Conservation (phyloP, 2,797 vertebrate genomes). For the Luscinia megarhynchos region DNA sequence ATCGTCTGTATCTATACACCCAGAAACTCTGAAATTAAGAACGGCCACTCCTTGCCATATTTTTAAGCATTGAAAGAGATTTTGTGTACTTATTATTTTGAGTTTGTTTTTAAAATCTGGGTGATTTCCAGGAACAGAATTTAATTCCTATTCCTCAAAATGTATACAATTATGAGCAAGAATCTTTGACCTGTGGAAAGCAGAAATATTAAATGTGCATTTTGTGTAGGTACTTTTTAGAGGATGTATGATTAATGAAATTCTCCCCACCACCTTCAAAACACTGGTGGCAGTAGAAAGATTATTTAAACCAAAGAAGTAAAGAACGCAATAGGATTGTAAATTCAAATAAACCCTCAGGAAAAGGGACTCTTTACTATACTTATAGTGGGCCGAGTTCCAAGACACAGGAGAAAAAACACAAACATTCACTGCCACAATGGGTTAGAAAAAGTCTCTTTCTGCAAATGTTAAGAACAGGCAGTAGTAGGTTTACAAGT, state of each 20-base stretch:
- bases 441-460: not conserved
- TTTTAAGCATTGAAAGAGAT: not conserved
- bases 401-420: not conserved
- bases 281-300: not conserved
- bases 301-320: not conserved
- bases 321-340: not conserved
- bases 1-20: not conserved
- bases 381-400: not conserved
- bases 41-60: not conserved
- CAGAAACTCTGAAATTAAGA: not conserved
- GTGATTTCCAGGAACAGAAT: not conserved
- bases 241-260: not conserved
- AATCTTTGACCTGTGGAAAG: not conserved
- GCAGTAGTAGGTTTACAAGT: not conserved
- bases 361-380: not conserved
- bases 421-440: not conserved
- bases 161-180: not conserved
- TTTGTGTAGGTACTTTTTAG: not conserved
- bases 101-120: not conserved
- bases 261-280: not conserved
- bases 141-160: not conserved
- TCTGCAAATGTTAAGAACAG: not conserved
- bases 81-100: not conserved
- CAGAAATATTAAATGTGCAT: not conserved
- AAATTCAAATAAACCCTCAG: not conserved